Conservation (phyloP, 2,113 vertebrate species). For the Pteropus alecto region DNA sequence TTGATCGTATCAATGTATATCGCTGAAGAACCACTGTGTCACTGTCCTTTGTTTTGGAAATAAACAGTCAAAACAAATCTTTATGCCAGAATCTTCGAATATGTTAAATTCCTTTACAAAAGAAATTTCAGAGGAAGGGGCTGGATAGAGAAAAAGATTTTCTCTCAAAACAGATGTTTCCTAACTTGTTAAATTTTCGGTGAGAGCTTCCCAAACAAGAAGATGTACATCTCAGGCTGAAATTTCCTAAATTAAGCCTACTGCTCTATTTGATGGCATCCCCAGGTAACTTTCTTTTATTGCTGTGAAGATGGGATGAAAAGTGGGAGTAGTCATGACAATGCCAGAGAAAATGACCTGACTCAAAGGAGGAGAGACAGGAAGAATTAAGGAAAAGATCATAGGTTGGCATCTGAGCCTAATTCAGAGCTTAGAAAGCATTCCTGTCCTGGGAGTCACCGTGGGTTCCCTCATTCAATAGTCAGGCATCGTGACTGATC, state of each 20-base stretch:
- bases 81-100: neutral
- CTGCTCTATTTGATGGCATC: neutral
- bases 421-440: neutral
- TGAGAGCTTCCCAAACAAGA: neutral
- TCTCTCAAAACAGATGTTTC: neutral
- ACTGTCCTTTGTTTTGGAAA: neutral
- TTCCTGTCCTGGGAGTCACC: neutral
- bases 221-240: neutral
- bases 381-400: neutral
- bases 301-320: neutral
- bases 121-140: neutral
- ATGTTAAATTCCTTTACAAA: neutral
- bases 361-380: neutral
- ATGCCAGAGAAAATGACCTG: neutral
- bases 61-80: neutral
- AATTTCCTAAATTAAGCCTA: neutral
- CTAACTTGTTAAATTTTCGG: neutral
- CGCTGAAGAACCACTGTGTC: neutral
- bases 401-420: neutral
- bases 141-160: neutral
- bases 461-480: neutral
- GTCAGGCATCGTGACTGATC: neutral
- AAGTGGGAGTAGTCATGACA: neutral
- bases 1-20: neutral
- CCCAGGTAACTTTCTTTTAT: neutral